phyloP scores from a whole-genome alignment of 2,888 invertebrate species.

The Drosophila pegasa region DNA sequence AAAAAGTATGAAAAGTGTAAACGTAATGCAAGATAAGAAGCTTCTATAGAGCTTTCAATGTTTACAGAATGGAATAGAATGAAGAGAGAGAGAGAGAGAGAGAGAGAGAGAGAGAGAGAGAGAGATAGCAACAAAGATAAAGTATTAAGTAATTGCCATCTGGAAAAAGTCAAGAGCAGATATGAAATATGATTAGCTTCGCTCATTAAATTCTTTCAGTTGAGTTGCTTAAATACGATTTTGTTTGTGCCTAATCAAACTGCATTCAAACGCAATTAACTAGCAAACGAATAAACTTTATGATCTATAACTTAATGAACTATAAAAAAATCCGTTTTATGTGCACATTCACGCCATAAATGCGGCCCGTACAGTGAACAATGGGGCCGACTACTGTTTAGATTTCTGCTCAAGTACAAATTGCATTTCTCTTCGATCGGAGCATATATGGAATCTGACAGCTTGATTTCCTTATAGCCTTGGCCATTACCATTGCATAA shows the following conservation, averaged over 20 bases:
- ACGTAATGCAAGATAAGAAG: constrained; percentile 48
- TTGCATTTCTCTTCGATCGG: constrained; percentile 6
- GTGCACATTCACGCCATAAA: constrained; percentile 24
- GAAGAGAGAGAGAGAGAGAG: background rate
- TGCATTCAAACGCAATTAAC: constrained; percentile 21
- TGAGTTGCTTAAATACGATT: constrained; percentile 10
- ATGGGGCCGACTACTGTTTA: background rate
- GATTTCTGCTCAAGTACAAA: constrained; percentile 7
- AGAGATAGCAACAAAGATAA: too few relatives aligned
- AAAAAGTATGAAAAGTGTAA: constrained; percentile 19
- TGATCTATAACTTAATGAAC: constrained; percentile 14
- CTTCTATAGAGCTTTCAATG: constrained; percentile 20
- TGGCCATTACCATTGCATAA: constrained; percentile 26
- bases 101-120: background rate
- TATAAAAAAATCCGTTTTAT: constrained; percentile 31
- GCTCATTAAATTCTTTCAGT: constrained; percentile 1
- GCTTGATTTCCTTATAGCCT: constrained; percentile 31
- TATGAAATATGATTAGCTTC: background rate
- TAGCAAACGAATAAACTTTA: constrained; percentile 4
- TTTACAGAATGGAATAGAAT: background rate
- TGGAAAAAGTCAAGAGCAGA: constrained; percentile 23
- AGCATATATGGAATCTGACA: background rate
- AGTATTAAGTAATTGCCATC: constrained; percentile 43
- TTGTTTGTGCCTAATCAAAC: constrained; percentile 2
- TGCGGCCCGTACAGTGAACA: constrained; percentile 5